Evolutionary conservation across 1,140 invertebrate genomes (phyloP), one percentile per base, ranked within the genome.

Genomic region (Samia ricini): DNA sequence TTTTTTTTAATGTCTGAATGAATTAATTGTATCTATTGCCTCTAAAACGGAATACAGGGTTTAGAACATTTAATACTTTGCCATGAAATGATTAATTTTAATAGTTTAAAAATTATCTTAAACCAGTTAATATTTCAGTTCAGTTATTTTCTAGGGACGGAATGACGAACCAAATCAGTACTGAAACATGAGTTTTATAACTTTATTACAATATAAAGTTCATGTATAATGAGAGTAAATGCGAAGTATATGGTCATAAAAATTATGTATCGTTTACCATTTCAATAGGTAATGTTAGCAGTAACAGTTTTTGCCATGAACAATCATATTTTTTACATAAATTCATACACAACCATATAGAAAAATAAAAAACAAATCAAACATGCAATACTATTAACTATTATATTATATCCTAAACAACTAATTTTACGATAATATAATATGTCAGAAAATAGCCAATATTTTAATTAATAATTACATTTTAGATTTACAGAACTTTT

Each of bases 141-240:
- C 33, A 42, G 33, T 61, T 66, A 61, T 64, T 68, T 62, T 60
- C 74, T 79, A 88, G 75, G 85, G 85, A 88, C 85, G 83, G 85
- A 88, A 75, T 76, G 66, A n/a, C n/a, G n/a, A 76, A 83, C 73
- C 70, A 81, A 88, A 83, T 60, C 56, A 60, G 48, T 74, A 66
- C 36, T 61, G 61, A 68, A 42, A 36, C 49, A 26, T 29, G 21
- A 36, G 12, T n/a, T 18, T 49, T 18, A 50, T 15, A 21, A 42
- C 8, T 50, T 26, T 26, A 26, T 4, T 26, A 26, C 8, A 26
- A 26, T 26, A 26, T 15, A 42, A 7, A 42, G 4, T 42, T 42
- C 12, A 15, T 15, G 12, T 42, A 15, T 42, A 12, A 42, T 42
- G 33, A 42, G 15, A 42, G 12, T 15, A 15, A 12, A 42, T 42